Percentiles rank a stretch among this genome's conserved stretches.
phyloP scores from a whole-genome alignment of 2,797 vertebrate species.

The Peromyscus nudipes region DNA sequence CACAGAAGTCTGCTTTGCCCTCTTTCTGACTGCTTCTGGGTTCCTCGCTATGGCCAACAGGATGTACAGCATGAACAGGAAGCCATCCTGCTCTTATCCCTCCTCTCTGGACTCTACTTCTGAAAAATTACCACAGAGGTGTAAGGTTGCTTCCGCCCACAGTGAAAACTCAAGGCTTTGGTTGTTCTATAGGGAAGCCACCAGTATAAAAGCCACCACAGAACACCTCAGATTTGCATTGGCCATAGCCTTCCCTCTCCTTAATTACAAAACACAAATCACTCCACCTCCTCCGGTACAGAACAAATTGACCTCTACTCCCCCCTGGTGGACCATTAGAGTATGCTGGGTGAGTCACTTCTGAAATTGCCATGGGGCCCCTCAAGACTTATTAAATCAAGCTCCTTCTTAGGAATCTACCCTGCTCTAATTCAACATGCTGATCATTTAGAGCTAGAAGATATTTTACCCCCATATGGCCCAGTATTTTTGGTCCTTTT shows the following conservation, averaged over 20 bases:
- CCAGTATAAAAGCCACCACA: not conserved
- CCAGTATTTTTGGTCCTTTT: not conserved
- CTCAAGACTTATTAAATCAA: slow-evolving; percentile 68
- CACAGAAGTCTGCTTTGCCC: not conserved
- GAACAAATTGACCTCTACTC: slow-evolving; percentile 79
- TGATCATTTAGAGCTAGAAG: slow-evolving; percentile 65
- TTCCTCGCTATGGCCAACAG: not conserved
- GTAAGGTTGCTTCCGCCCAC: not conserved
- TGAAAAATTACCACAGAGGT: not conserved
- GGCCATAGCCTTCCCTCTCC: not conserved
- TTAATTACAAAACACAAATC: slow-evolving; percentile 79
- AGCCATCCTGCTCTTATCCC: not conserved
- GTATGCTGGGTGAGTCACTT: slow-evolving; percentile 60
- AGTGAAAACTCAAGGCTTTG: slow-evolving; percentile 43
- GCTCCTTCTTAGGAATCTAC: not conserved
- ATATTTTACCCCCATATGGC: slow-evolving; percentile 51
- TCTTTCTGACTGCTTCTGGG: slow-evolving; percentile 3
- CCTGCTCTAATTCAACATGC: slow-evolving; percentile 46
- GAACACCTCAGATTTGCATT: slow-evolving; percentile 20
- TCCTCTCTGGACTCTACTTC: slow-evolving; percentile 55
- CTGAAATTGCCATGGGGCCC: slow-evolving; percentile 42
- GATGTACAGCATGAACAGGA: not conserved
- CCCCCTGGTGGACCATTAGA: slow-evolving; percentile 73
- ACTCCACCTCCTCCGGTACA: slow-evolving; percentile 36
- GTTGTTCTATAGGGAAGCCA: not conserved